Conservation (phyloP, 2,113 vertebrate genomes). For the Podilymbus podiceps region DNA sequence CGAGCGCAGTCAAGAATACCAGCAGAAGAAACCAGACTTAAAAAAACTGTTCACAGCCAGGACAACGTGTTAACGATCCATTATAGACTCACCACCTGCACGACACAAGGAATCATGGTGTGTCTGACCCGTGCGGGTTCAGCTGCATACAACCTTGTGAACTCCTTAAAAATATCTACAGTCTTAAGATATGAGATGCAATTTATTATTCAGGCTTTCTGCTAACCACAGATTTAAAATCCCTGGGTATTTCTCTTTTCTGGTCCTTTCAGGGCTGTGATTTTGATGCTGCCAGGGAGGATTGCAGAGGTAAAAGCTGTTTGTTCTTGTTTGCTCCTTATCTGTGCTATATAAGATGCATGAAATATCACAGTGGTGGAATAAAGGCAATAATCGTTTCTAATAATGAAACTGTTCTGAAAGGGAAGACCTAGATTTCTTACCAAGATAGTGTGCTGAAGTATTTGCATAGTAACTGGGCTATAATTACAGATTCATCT, state of each 20-base stretch:
- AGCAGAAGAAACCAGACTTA: background rate
- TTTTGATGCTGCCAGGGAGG: constrained; percentile 37
- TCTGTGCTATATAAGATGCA: constrained; percentile 36
- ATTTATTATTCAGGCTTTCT: background rate
- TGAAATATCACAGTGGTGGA: constrained; percentile 40
- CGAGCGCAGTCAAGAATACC: background rate
- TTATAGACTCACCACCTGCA: background rate
- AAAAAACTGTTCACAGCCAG: background rate
- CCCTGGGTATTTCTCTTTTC: background rate
- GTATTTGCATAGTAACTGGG: constrained; percentile 48
- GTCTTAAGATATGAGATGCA: background rate
- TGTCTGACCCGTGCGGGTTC: background rate
- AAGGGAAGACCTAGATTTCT: constrained; percentile 58
- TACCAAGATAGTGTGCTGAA: constrained; percentile 16
- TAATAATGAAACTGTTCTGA: constrained; percentile 59
- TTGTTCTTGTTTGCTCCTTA: constrained; percentile 62
- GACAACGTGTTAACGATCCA: background rate
- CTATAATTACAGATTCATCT: constrained; percentile 60
- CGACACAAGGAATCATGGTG: background rate
- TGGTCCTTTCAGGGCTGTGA: background rate
- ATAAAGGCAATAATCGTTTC: constrained; percentile 55
- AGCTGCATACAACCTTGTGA: background rate
- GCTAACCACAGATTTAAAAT: background rate
- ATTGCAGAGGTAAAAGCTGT: constrained; percentile 50
- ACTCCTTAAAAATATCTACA: background rate